Percentiles rank a stretch among this genome's conserved stretches.
Conservation (phyloP, 2,797 vertebrate genomes). For the Pipistrellus kuhlii region DNA sequence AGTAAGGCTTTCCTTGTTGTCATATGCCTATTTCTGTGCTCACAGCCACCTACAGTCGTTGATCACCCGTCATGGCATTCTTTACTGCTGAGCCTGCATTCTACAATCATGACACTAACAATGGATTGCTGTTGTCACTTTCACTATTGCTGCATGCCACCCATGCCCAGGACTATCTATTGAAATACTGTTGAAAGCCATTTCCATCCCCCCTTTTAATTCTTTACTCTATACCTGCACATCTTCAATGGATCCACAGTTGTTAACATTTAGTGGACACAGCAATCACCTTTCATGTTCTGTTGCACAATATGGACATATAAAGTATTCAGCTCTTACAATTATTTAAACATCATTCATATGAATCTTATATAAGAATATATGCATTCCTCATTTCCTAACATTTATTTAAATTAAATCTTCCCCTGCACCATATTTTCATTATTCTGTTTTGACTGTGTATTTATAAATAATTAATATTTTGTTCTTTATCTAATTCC, state of each 20-base stretch:
- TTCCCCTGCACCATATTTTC: not conserved
- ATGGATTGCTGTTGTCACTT: not conserved
- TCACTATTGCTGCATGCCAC: not conserved
- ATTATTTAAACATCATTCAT: not conserved
- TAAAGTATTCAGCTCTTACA: not conserved
- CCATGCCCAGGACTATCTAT: not conserved
- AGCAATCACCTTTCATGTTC: not conserved
- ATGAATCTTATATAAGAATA: not conserved
- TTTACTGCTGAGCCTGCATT: not conserved
- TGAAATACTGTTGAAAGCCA: no score
- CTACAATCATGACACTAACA: not conserved
- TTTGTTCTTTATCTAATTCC: not conserved
- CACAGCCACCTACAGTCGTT: no score
- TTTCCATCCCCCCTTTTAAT: not conserved
- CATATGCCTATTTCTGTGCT: not conserved
- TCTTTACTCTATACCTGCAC: not conserved
- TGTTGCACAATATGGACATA: not conserved
- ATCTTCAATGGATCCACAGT: not conserved
- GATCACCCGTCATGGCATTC: not conserved
- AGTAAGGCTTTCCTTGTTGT: not conserved
- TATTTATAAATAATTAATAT: not conserved
- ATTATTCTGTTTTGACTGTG: not conserved
- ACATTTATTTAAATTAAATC: not conserved
- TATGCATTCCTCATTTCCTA: not conserved
- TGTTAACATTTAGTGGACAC: not conserved